Conservation (phyloP, 1,140 invertebrate species). For the Aporrectodea caliginosa region DNA sequence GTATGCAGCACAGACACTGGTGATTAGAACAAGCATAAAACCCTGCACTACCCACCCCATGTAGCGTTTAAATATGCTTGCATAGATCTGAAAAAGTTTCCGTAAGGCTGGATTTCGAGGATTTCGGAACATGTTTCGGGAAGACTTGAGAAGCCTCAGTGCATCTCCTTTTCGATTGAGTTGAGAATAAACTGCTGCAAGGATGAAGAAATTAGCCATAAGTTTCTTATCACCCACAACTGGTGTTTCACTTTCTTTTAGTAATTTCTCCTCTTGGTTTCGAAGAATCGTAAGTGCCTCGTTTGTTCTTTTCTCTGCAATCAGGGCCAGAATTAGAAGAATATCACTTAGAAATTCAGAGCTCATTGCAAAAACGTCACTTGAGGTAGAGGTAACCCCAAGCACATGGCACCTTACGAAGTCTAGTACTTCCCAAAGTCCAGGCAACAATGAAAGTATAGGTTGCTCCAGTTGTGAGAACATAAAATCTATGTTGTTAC, state of each 20-base stretch:
- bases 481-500: not conserved
- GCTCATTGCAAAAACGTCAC: not conserved
- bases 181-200: not conserved
- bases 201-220: not conserved
- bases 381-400: not conserved
- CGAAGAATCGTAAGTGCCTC: not conserved
- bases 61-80: not conserved
- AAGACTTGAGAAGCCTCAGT: not conserved
- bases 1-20: not conserved
- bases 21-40: not conserved
- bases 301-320: not conserved
- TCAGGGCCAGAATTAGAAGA: not conserved
- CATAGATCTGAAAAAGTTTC: not conserved
- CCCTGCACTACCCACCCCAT: not conserved
- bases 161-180: not conserved
- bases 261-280: not conserved
- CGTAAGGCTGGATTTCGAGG: not conserved
- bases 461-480: not conserved
- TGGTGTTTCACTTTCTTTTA: not conserved
- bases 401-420: not conserved
- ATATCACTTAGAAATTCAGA: not conserved
- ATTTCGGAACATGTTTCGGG: not conserved
- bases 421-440: not conserved
- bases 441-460: not conserved
- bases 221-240: not conserved